Percentiles rank a stretch among this genome's conserved stretches.
phyloP scores from a whole-genome alignment of 1,140 invertebrate species.

The Scylla paramamosain region DNA sequence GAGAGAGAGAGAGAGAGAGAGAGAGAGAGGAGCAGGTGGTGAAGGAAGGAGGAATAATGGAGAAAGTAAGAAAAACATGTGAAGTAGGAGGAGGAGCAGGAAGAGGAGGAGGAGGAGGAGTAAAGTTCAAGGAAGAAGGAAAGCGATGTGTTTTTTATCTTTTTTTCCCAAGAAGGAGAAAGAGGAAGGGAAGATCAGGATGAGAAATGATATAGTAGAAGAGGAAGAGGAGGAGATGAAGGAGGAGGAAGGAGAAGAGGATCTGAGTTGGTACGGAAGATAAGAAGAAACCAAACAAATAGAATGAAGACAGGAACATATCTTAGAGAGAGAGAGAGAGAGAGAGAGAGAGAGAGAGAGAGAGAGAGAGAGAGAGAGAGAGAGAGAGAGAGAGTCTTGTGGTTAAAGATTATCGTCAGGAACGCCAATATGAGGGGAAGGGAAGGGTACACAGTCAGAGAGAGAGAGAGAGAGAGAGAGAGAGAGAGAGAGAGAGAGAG shows the following conservation, averaged over 20 bases:
- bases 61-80: no score
- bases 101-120: background rate
- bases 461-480: no score
- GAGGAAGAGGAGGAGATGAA: background rate
- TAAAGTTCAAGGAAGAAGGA: background rate
- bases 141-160: background rate
- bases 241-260: background rate
- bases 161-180: background rate
- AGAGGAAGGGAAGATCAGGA: background rate
- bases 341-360: no score
- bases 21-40: no score
- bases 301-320: no score
- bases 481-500: no score
- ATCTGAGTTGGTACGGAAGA: conserved; percentile 18
- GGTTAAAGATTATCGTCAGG: background rate
- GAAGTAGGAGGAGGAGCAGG: no score
- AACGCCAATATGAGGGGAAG: background rate
- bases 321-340: no score
- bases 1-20: no score
- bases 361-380: no score
- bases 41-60: no score
- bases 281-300: background rate
- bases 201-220: background rate
- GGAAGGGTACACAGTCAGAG: background rate
- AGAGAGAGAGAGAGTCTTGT: no score